Percentiles rank a stretch among this genome's conserved stretches.
Evolutionary conservation across 1,140 invertebrate genomes (phyloP).

Genomic region (Melipona quadrifasciata): DNA sequence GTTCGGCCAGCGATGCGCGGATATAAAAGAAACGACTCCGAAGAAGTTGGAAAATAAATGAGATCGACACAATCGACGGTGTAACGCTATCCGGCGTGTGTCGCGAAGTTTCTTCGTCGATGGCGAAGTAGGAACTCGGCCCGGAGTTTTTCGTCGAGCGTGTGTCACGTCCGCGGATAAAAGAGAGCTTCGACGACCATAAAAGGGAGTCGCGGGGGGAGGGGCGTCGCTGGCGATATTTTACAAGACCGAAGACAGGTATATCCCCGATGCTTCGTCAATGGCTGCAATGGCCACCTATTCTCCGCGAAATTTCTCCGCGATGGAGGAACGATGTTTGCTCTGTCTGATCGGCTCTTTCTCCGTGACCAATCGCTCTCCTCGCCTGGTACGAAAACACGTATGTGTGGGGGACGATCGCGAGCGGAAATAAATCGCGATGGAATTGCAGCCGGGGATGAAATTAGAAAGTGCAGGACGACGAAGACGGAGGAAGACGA

Average conservation of each 20-base stretch:
- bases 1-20: too few relatives aligned
- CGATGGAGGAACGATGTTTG: background rate
- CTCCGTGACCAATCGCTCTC: background rate
- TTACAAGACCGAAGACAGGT: conserved; percentile 11
- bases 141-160: background rate
- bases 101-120: background rate
- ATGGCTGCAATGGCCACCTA: background rate
- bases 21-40: too few relatives aligned
- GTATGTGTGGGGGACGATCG: background rate
- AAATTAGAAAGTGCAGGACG: background rate
- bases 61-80: background rate
- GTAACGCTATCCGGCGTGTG: background rate
- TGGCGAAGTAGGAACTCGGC: background rate
- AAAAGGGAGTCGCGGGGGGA: background rate
- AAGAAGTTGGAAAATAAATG: background rate
- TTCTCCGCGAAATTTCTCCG: background rate
- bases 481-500: background rate
- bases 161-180: background rate
- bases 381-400: background rate
- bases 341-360: background rate
- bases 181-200: background rate
- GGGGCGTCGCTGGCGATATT: background rate
- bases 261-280: background rate
- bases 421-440: background rate
- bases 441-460: background rate